Evolutionary conservation across 2,888 invertebrate species (phyloP), one percentile per base, ranked within the genome.

Genomic region (Apotomis capreana): DNA sequence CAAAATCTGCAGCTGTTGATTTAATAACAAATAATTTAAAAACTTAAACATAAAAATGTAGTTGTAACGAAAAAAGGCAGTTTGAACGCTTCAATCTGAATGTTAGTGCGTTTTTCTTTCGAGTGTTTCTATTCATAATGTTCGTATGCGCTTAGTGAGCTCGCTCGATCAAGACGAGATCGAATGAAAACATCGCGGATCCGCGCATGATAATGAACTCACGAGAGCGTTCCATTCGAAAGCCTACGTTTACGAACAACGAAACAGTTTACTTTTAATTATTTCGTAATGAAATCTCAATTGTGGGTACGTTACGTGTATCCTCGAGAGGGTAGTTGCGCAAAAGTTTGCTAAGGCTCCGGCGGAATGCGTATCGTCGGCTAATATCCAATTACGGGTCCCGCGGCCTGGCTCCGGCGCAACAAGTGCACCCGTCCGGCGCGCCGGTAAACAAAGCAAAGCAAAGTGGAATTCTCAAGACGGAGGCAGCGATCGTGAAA

Each of bases 381-480:
- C 37, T 54, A 12, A 49, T 46, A 58, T 65, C 71, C 70, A 67
- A 55, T 61, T 63, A 72, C 52, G 52, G 63, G 37, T 60, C 51
- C 40, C 65, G 55, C 80, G 83, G 83, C 84, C 88, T 85, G 83
- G 83, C 75, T 69, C 77, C 80, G 79, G 74, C 73, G 78, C 76
- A 78, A 80, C 78, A 83, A 82, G 78, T 81, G 81, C 81, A 74
- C 75, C 71, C 70, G 80, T 78, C 80, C 80, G 74, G 81, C 78
- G 15, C 60, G 57, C 51, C 70, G 59, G 87, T 90, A 89, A 89
- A 91, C 91, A 91, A 92, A 91, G 90, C 88, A 87, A 87, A 84
- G 77, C 81, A 81, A 83, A 81, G 81, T 80, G 85, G 89, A 88
- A 89, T 88, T 87, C 84, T 85, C 85, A 82, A 87, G 84, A 83